These are phyloP conservation scores for Parnassius glacialis DNA, from an alignment of 2,888 invertebrate genomes.

Conservation along the genomic window DNA sequence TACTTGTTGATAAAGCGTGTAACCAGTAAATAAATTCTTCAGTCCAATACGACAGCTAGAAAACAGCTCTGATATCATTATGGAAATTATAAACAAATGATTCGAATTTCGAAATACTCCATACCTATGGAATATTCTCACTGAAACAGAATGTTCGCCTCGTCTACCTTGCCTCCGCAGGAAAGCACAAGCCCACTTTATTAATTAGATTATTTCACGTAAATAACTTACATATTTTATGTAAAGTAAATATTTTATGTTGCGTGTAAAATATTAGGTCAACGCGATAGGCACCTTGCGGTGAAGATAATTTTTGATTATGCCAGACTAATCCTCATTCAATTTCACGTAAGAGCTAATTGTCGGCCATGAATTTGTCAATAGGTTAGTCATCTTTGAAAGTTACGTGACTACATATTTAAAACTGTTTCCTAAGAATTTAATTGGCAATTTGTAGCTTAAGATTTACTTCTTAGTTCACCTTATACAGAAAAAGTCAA, in stretches of 20 bases:
- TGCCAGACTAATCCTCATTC: slow-evolving; percentile 20
- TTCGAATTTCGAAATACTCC: too few species aligned
- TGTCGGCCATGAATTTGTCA: slow-evolving; percentile 20
- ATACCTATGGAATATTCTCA: too few species aligned
- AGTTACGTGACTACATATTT: slow-evolving; percentile 6
- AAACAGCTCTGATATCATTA: too few species aligned
- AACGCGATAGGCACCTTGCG: slow-evolving; percentile 3
- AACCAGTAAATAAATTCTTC: too few species aligned
- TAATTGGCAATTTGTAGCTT: slow-evolving; percentile 6
- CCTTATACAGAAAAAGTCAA: neutral
- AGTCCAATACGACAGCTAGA: too few species aligned
- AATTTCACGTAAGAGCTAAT: slow-evolving; percentile 22
- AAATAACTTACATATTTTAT: too few species aligned
- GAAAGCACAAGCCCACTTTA: too few species aligned
- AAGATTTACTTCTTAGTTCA: neutral
- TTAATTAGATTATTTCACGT: too few species aligned
- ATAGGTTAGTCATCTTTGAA: slow-evolving; percentile 18
- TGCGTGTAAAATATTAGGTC: slow-evolving; percentile 8
- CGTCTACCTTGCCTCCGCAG: too few species aligned
- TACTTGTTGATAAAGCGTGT: too few species aligned
- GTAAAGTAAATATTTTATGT: neutral
- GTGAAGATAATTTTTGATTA: slow-evolving; percentile 23
- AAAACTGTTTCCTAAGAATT: slow-evolving; percentile 16
- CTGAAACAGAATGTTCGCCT: too few species aligned
- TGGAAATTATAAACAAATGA: too few species aligned